Evolutionary conservation across 2,797 vertebrate genomes (phyloP).

Genomic region (Danio aesculapii): DNA sequence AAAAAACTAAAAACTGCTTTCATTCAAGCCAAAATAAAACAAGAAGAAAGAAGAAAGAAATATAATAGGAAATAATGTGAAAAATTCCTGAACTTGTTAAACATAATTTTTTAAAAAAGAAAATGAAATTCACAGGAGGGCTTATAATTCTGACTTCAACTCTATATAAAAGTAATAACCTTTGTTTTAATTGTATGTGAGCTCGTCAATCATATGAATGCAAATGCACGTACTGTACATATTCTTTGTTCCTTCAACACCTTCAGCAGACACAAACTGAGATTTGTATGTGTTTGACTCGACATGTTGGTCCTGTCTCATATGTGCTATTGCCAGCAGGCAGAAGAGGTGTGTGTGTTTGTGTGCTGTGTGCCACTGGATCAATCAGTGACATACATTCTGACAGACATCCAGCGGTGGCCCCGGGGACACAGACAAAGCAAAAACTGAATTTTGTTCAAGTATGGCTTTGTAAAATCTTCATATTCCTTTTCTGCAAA

Average conservation of each 20-base stretch:
- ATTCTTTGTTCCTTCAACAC: background rate
- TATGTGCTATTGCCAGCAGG: slow-evolving; percentile 35
- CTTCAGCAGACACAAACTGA: background rate
- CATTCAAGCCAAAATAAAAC: too few species aligned
- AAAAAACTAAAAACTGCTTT: too few species aligned
- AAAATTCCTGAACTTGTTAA: too few species aligned
- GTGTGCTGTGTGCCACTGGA: slow-evolving; percentile 81
- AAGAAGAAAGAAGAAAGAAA: too few species aligned
- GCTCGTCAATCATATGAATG: background rate
- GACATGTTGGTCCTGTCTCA: background rate
- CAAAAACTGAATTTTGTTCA: slow-evolving; percentile 67
- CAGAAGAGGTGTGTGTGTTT: slow-evolving; percentile 17
- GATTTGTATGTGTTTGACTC: background rate
- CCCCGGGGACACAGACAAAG: slow-evolving; percentile 87
- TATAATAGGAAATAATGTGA: too few species aligned
- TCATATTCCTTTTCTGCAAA: too few species aligned
- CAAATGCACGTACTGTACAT: background rate
- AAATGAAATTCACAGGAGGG: too few species aligned
- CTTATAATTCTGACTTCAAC: too few species aligned
- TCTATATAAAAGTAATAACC: too few species aligned
- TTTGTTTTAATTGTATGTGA: too few species aligned
- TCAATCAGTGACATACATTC: slow-evolving; percentile 88
- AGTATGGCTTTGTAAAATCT: too few species aligned
- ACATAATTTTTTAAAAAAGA: too few species aligned
- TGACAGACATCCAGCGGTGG: slow-evolving; percentile 87